These are phyloP conservation scores for Vespertilio murinus DNA, from an alignment of 2,797 vertebrate species.

Conservation along the genomic window DNA sequence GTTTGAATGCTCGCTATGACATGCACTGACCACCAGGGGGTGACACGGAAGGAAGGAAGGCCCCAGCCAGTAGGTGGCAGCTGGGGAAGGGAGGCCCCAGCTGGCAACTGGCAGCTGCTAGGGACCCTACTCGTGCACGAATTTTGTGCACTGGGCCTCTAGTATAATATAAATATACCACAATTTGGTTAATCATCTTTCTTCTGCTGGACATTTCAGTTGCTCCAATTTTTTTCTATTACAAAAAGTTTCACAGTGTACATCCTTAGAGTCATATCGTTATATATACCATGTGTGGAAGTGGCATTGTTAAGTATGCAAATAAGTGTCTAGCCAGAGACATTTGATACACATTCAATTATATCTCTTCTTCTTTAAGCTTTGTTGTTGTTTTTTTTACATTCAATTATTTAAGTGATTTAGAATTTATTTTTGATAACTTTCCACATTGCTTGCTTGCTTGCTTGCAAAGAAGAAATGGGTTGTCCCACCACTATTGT, in stretches of 20 bases:
- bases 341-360: not conserved
- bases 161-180: not conserved
- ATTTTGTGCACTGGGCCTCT: too few relatives aligned
- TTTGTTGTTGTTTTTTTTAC: not conserved
- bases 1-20: too few relatives aligned
- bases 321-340: conserved; percentile 11
- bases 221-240: not conserved
- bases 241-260: not conserved
- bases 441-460: not conserved
- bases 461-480: conserved; percentile 18
- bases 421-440: conserved; percentile 38
- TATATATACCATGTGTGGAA: not conserved
- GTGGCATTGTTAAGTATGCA: not conserved
- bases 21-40: too few relatives aligned
- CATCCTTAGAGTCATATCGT: not conserved
- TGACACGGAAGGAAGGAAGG: too few relatives aligned
- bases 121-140: too few relatives aligned
- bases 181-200: conserved; percentile 21
- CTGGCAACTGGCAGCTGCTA: too few relatives aligned
- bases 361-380: not conserved
- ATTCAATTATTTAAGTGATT: conserved; percentile 32
- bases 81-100: too few relatives aligned
- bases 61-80: too few relatives aligned
- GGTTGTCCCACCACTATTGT: not conserved
- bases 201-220: not conserved